A percentile compares a stretch with the other conserved stretches of the same genome.
Evolutionary conservation across 2,797 vertebrate species (phyloP).

Genomic region (Pseudomugil tenellus): DNA sequence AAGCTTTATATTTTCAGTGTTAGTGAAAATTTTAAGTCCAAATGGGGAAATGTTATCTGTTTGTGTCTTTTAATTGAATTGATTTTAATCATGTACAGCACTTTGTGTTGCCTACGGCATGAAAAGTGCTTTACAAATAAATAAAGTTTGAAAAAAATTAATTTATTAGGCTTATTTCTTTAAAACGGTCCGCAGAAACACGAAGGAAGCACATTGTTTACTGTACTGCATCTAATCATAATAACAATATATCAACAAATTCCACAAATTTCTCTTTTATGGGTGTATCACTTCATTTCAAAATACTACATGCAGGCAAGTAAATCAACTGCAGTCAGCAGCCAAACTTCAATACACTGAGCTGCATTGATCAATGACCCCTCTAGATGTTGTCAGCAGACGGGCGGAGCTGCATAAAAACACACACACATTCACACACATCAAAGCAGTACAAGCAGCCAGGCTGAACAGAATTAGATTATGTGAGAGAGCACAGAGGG

Average conservation of each 20-base stretch:
- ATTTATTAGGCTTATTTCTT: neutral
- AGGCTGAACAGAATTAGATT: slow-evolving; percentile 24
- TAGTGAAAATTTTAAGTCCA: neutral
- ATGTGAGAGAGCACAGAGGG: slow-evolving; percentile 26
- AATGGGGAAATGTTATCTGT: neutral
- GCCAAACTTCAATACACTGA: slow-evolving; percentile 17
- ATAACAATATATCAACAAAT: no score
- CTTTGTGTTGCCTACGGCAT: no score
- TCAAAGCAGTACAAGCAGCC: slow-evolving; percentile 15
- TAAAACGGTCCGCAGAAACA: no score
- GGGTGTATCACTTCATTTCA: slow-evolving; percentile 12
- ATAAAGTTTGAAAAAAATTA: no score
- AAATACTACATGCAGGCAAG: slow-evolving; percentile 10
- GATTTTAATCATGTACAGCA: no score
- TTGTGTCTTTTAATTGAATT: no score
- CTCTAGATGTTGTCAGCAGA: slow-evolving; percentile 17
- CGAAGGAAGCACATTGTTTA: neutral
- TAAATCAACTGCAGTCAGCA: slow-evolving; percentile 38
- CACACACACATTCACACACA: slow-evolving; percentile 13
- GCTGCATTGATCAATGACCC: slow-evolving; percentile 37
- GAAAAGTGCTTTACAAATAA: no score
- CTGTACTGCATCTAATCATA: neutral
- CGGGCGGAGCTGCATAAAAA: slow-evolving; percentile 15
- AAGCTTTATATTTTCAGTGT: neutral
- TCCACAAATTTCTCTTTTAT: neutral